Percentiles rank a stretch among this genome's conserved stretches.
phyloP scores from a whole-genome alignment of 2,113 vertebrate species.

The Ranitomeya variabilis region DNA sequence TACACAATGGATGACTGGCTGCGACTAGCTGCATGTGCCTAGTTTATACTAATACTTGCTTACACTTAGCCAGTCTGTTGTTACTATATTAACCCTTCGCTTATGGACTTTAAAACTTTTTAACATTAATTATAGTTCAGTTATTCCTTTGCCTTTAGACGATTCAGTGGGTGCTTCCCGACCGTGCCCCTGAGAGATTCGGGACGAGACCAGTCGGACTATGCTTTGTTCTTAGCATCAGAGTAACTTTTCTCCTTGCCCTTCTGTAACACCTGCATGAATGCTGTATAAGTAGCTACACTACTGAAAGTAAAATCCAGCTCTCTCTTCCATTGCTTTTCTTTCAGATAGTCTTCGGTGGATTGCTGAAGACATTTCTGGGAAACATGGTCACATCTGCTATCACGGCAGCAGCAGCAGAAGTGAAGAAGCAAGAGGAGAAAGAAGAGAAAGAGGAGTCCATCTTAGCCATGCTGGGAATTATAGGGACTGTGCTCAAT shows the following conservation, averaged over 20 bases:
- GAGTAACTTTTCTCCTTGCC: neutral
- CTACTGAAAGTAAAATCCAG: constrained; percentile 56
- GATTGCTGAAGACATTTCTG: constrained; percentile 73
- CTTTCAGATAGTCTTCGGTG: constrained; percentile 78
- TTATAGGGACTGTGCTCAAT: constrained; percentile 87
- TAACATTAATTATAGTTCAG: neutral
- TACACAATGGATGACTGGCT: constrained; percentile 25
- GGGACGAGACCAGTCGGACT: neutral
- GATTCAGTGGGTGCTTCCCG: neutral
- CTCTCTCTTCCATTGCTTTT: constrained; percentile 66
- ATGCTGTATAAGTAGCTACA: neutral
- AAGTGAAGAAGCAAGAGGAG: constrained; percentile 80
- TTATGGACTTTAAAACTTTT: neutral
- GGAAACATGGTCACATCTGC: constrained; percentile 85
- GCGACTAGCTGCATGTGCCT: constrained; percentile 14
- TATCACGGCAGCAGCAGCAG: constrained; percentile 82
- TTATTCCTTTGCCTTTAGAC: neutral
- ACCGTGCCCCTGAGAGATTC: neutral
- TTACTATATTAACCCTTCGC: neutral
- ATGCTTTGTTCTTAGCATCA: neutral
- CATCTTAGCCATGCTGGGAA: constrained; percentile 85
- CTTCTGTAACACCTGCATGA: constrained; percentile 10
- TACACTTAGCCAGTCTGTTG: neutral
- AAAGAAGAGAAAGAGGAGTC: constrained; percentile 91
- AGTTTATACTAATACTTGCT: neutral